Base-by-base conservation (phyloP, 2,888 invertebrate species). In the Corbicula japonica region DNA sequence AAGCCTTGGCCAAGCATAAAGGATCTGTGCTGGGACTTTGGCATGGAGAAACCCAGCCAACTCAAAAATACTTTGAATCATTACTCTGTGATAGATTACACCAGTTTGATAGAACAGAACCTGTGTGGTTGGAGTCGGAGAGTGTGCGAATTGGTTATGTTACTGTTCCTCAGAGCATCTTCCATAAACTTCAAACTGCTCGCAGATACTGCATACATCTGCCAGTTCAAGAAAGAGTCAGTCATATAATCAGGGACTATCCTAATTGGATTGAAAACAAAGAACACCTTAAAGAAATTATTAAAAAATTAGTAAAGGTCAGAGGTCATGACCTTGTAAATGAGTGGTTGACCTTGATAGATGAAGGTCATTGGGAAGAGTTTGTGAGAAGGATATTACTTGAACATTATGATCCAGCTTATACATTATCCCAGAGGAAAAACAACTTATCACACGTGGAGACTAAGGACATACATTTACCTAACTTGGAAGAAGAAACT, bases 61-160 rank as follows among this genome's bases (percentile, higher is more conserved):
- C 86, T 54, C 87, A 87, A 65, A 87, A 87, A 72, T 75, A 74
- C 48, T 89, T 82, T 77, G 84, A 86, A 46, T 78, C 86, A 0
- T 46, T 81, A 12, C 56, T 89, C 1, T 30, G 75, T 32, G 60
- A 84, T 32, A 46, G 77, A 23, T 54, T 89, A 10, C 23, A 50
- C 3, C 23, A 35, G 2, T 86, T 88, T 65, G 54, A 81, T 48
- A 54, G 71, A 1, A 30, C 68, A 8, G 68, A 41, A 54, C 81
- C 85, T 10, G 86, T 89, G 21, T 89, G 87, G 87, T 65, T 89
- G 52, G 89, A 89, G 72, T 88, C 89, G 4, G 88, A 89, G 68
- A 88, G 88, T 72, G n/a, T 61, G 46, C 69, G 73, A n/a, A 86
- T 89, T n/a, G 88, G 89, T 15, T 73, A 60, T 3, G 60, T 86